Conservation (phyloP, 2,113 vertebrate species). For the Salvator merianae region DNA sequence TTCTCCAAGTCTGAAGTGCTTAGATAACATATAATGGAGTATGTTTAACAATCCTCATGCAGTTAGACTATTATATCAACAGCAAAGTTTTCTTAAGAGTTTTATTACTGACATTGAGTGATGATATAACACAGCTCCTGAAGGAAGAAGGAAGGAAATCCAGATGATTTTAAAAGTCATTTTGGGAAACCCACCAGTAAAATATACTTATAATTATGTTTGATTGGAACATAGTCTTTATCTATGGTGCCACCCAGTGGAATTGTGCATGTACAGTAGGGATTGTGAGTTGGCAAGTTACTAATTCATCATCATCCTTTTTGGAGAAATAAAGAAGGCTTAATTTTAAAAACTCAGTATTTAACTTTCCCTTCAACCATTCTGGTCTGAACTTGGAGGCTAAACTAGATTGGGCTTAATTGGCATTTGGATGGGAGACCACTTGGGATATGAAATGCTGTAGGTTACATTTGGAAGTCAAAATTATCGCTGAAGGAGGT, state of each 20-base stretch:
- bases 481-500: too few species aligned
- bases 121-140: neutral
- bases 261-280: neutral
- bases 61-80: neutral
- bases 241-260: constrained; percentile 78
- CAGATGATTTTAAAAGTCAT: neutral
- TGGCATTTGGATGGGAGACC: too few species aligned
- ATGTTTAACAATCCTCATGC: neutral
- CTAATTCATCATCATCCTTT: neutral
- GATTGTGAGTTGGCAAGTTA: neutral
- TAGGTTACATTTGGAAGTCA: too few species aligned
- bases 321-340: neutral
- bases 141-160: neutral
- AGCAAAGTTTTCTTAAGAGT: neutral
- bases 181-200: neutral
- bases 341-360: neutral
- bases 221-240: constrained; percentile 36
- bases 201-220: neutral
- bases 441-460: neutral
- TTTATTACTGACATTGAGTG: neutral
- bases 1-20: neutral
- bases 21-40: neutral
- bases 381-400: too few species aligned
- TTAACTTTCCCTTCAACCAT: too few species aligned
- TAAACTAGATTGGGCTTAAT: too few species aligned